Conservation (phyloP, 2,888 invertebrate species). For the Aromia moschata region DNA sequence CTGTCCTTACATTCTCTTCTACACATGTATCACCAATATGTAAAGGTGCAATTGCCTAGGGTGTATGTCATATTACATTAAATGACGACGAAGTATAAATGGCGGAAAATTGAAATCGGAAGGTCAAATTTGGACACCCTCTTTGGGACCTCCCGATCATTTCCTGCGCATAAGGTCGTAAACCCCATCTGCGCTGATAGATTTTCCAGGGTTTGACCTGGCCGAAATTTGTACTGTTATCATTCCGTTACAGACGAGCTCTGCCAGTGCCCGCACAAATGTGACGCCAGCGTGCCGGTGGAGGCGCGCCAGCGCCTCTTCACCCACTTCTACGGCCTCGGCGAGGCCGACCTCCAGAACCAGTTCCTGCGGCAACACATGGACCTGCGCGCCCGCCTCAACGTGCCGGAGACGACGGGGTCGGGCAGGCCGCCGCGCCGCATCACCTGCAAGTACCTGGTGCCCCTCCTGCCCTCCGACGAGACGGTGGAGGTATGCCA, state of each 20-base stretch:
- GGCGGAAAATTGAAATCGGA: no score
- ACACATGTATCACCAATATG: no score
- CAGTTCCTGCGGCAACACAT: slow-evolving; percentile 65
- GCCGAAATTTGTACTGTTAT: no score
- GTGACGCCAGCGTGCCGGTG: slow-evolving; percentile 63
- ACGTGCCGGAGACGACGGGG: slow-evolving; percentile 56
- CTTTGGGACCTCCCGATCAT: no score
- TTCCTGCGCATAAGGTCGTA: no score
- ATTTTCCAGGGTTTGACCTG: no score
- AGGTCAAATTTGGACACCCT: no score
- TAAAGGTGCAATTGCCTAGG: no score
- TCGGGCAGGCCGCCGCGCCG: slow-evolving; percentile 61
- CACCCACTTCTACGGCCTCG: slow-evolving; percentile 64
- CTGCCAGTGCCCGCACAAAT: slow-evolving; percentile 67
- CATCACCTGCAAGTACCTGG: slow-evolving; percentile 66
- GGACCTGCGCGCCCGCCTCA: slow-evolving; percentile 63
- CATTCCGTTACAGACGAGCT: slow-evolving; percentile 60
- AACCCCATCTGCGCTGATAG: no score
- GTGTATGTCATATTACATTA: no score
- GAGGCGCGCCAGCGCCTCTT: slow-evolving; percentile 64
- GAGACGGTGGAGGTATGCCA: slow-evolving; percentile 62
- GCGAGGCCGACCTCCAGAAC: slow-evolving; percentile 64
- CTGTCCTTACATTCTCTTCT: no score
- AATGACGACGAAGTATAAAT: no score
- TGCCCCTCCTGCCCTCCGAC: slow-evolving; percentile 52